A percentile compares a stretch with the other conserved stretches of the same genome.
Conservation (phyloP, 2,888 invertebrate genomes). For the Perizoma affinitatum region DNA sequence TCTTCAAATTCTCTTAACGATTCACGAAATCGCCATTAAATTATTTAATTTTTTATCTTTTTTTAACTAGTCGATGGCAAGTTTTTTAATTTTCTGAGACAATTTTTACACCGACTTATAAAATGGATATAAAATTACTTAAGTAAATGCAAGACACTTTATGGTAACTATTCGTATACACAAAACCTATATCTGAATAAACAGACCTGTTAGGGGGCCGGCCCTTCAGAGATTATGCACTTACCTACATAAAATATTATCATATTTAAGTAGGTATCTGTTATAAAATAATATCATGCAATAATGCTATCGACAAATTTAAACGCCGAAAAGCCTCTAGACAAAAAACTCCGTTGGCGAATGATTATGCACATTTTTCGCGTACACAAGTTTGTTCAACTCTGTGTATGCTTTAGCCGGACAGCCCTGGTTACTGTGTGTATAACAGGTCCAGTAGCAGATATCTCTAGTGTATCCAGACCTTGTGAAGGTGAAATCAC, state of each 20-base stretch:
- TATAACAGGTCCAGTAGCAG: constrained; percentile 74
- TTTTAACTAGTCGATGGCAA: too few relatives aligned
- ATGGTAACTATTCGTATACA: constrained; percentile 1
- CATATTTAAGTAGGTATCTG: too few relatives aligned
- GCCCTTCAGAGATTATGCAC: background rate
- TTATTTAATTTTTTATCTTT: too few relatives aligned
- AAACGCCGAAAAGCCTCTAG: constrained; percentile 38
- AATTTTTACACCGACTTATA: too few relatives aligned
- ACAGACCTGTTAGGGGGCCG: background rate
- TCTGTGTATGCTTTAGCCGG: constrained; percentile 70
- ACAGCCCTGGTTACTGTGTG: constrained; percentile 66
- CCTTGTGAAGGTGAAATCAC: constrained; percentile 73
- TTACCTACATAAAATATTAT: too few relatives aligned
- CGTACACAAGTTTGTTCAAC: constrained; percentile 58
- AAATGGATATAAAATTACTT: too few relatives aligned
- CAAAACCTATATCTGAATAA: background rate
- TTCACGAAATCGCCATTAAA: too few relatives aligned
- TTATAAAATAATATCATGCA: too few relatives aligned
- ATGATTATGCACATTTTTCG: constrained; percentile 73
- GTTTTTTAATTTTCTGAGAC: too few relatives aligned
- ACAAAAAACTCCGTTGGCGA: constrained; percentile 79
- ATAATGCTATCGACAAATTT: background rate
- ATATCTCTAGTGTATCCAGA: constrained; percentile 51
- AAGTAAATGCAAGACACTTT: too few relatives aligned
- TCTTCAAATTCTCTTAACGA: too few relatives aligned